These are phyloP conservation scores for Eupithecia inturbata DNA, from an alignment of 2,888 invertebrate species.

Conservation along the genomic window DNA sequence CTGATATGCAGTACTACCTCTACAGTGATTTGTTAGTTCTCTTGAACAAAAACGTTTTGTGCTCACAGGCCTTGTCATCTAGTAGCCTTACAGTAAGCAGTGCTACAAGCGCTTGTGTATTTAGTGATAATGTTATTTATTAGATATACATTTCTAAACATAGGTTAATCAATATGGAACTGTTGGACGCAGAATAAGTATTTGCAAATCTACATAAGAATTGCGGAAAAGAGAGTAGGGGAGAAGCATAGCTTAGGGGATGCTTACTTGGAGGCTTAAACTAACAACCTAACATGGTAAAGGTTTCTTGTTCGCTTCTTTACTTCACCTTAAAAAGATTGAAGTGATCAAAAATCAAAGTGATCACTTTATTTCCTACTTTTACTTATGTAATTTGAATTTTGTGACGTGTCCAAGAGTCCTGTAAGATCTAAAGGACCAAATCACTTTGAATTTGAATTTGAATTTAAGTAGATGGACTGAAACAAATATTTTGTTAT, in stretches of 20 bases:
- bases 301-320: no score
- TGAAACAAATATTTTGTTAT: not conserved
- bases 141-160: not conserved
- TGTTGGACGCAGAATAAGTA: not conserved
- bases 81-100: not conserved
- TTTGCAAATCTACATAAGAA: not conserved
- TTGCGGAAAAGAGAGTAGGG: not conserved
- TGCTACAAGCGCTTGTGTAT: not conserved
- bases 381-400: no score
- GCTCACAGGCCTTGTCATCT: not conserved
- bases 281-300: no score
- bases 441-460: no score
- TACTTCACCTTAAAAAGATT: no score
- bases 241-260: not conserved
- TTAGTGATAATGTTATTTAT: not conserved
- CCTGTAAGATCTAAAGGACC: no score
- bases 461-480: no score
- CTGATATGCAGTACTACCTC: conserved; percentile 6
- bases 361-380: no score
- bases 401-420: no score
- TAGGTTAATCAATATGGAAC: not conserved
- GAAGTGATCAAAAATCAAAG: no score
- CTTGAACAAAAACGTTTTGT: not conserved
- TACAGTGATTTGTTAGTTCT: not conserved
- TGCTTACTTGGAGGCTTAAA: no score